Base-by-base conservation (phyloP, 2,113 vertebrate genomes). In the Myiopsitta monachus region DNA sequence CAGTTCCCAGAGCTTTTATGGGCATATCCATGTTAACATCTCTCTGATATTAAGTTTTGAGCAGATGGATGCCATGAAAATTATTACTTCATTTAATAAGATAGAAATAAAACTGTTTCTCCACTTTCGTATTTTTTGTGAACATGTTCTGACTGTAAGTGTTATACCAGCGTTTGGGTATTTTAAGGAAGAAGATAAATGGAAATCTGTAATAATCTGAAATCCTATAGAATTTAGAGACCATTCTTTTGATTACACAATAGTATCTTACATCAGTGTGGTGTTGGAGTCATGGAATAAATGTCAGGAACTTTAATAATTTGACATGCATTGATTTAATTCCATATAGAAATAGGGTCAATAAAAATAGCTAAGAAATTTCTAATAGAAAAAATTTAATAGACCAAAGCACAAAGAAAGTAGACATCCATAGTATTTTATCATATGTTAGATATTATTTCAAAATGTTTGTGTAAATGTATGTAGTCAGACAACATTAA, bases 41-140 rank as follows among this genome's bases (percentile, higher is more conserved):
- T 94, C 63, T 75, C 76, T 88, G 66, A 88, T 96, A 94, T 7
- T 91, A 89, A 85, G 66, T 95, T 97, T 79, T 88, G 92, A 96
- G 88, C 88, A 92, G 88, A 95, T 95, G 83, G 91, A 79, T 96
- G 80, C 79, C 21, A 0, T 95, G 92, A 93, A 96, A 95, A 93
- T 92, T 92, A 96, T 87, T 95, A 72, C 86, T 94, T 95, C 76
- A 76, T 90, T 92, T 95, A 90, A 79, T 96, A 96, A 91, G 66
- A 76, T 76, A 79, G 83, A 93, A 94, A 76, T 87, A 88, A 93
- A 91, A 93, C 47, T 64, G 39, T 82, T 97, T 69, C 41, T 88
- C 52, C 16, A 30, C 30, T 92, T 87, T 39, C 0, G 0, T 70
- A 27, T 84, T 92, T 92, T 90, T 44, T 73, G 61, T 73, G 62